Evolutionary conservation across 2,888 invertebrate genomes (phyloP).

Genomic region (Aradus depressus): DNA sequence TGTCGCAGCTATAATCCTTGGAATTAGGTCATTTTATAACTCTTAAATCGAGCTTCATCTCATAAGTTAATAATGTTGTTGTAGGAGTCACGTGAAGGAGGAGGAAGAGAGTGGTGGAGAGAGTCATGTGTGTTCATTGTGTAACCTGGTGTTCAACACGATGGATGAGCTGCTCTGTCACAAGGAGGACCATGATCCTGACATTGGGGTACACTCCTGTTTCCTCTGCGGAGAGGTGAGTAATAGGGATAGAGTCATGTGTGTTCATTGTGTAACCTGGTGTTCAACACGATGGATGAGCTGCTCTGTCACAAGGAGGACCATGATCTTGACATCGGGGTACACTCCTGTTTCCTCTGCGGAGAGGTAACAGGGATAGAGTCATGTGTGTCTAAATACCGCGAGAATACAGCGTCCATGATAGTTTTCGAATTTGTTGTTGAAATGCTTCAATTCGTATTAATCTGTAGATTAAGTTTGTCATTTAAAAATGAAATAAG

Average conservation of each 20-base stretch:
- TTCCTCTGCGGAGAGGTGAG: slow-evolving; percentile 59
- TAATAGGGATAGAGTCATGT: slow-evolving; percentile 12
- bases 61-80: no score
- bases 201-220: slow-evolving; percentile 52
- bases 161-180: slow-evolving; percentile 22
- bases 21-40: no score
- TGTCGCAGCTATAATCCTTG: no score
- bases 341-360: slow-evolving; percentile 66
- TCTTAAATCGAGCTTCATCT: no score
- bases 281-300: slow-evolving; percentile 23
- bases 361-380: no score
- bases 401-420: no score
- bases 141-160: slow-evolving; percentile 22
- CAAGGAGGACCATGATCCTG: slow-evolving; percentile 37
- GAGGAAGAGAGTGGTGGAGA: slow-evolving; percentile 29
- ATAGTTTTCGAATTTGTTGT: no score
- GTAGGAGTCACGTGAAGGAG: slow-evolving; percentile 37
- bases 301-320: slow-evolving; percentile 30
- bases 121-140: slow-evolving; percentile 18
- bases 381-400: not conserved
- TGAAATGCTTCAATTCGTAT: no score
- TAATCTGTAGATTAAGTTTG: no score
- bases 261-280: slow-evolving; percentile 22
- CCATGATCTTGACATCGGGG: slow-evolving; percentile 39
- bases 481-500: no score